Evolutionary conservation across 2,888 invertebrate genomes (phyloP), one percentile per base, ranked within the genome.

Genomic region (Cremastinae sp.): DNA sequence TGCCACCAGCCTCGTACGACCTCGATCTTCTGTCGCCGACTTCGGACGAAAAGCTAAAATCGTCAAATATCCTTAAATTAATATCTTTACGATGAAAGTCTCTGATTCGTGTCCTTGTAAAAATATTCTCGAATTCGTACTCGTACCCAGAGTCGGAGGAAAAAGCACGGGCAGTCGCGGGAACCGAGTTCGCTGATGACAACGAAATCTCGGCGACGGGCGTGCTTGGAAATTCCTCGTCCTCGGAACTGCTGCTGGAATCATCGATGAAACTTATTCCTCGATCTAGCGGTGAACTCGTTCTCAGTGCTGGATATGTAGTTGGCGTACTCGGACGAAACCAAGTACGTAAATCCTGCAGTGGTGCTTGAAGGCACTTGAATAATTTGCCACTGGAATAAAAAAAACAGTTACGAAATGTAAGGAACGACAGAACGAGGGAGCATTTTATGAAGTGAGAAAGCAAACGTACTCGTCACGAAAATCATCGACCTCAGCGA

Each of bases 361-460:
- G 88, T 62, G 92, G 92, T 10, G 92, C 91, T 89, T 92, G 92
- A 80, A 93, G 90, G 86, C 93, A 92, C 75, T 92, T 92, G 85
- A 93, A 91, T 56, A 93, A 86, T 84, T 92, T 92, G 53, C 91
- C 91, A 74, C 92, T 92, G 85, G 53, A 90, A 90, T 12, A 70
- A 12, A 49, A 74, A 18, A 22, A 72, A 64, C 1, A 18, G 7
- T 45, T 20, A 43, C 18, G 14, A 43, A 62, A 12, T 20, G 45
- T 4, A 16, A 22, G 56, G 51, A 22, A 47, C n/a, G n/a, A 14
- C 7, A 28, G 18, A 36, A 0, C 18, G 9, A 28, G 34, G 14
- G 9, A 43, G 28, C 5, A 28, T 2, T 65, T 53, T n/a, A 34
- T n/a, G 43, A 12, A 10, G 53, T 8, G 36, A 18, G 20, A 56